A percentile compares a stretch with the other conserved stretches of the same genome.
These are phyloP conservation scores for Podarcis cretensis DNA, from an alignment of 2,113 vertebrate species.

Conservation along the genomic window DNA sequence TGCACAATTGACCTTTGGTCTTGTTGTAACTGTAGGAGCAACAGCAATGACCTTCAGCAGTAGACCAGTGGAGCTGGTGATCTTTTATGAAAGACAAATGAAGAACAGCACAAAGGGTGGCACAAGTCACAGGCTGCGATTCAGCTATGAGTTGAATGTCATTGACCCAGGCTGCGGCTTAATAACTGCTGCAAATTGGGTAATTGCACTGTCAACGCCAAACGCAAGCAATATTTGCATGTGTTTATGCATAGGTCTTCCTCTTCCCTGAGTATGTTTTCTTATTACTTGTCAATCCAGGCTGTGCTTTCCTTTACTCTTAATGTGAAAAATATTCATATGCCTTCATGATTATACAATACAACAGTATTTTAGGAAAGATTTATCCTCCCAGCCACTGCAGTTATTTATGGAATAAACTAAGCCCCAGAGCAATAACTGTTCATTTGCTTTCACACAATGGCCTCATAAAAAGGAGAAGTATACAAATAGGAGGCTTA, in stretches of 20 bases:
- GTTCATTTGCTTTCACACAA: constrained; percentile 39
- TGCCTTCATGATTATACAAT: constrained; percentile 27
- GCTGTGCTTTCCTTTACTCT: constrained; percentile 24
- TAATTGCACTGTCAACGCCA: not conserved
- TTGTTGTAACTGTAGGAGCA: not conserved
- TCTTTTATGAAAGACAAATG: not conserved
- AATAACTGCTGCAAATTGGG: not conserved
- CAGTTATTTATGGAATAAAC: constrained; percentile 45
- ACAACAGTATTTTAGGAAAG: not conserved
- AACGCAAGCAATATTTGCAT: constrained; percentile 1
- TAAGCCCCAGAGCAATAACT: constrained; percentile 18
- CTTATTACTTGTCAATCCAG: constrained; percentile 4
- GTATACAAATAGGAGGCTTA: constrained; percentile 4
- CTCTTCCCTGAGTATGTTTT: not conserved
- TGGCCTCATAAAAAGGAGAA: constrained; percentile 28
- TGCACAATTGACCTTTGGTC: not conserved
- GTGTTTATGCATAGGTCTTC: not conserved
- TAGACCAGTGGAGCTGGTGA: not conserved
- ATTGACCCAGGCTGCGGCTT: not conserved
- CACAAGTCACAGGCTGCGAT: not conserved
- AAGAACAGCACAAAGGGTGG: not conserved
- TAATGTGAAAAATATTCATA: constrained; percentile 44
- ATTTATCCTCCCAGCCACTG: constrained; percentile 7
- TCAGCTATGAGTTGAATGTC: constrained; percentile 2
- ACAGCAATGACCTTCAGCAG: not conserved